phyloP scores from a whole-genome alignment of 53 echinoderm and acorn worm species.

The Apostichopus leukothele region DNA sequence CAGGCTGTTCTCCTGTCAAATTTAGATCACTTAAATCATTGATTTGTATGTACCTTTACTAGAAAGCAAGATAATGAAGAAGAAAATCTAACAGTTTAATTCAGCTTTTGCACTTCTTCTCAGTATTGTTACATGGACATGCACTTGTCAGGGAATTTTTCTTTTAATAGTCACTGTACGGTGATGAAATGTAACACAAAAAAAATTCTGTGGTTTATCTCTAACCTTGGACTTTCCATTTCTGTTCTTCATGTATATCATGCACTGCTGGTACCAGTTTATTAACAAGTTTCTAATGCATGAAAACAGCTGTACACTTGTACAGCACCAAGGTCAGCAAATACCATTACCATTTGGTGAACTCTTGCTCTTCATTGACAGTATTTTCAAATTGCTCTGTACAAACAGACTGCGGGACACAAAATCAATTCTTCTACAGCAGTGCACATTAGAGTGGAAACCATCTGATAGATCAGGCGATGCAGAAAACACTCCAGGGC shows the following conservation, averaged over 20 bases:
- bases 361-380: background rate
- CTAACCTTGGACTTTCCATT: background rate
- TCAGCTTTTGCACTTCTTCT: no score
- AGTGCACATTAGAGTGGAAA: background rate
- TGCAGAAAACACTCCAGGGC: no score
- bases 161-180: no score
- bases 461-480: no score
- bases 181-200: no score
- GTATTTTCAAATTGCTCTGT: background rate
- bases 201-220: background rate
- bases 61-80: no score
- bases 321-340: background rate
- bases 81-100: no score
- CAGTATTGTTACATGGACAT: no score
- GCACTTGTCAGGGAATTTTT: no score
- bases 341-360: background rate
- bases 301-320: background rate
- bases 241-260: background rate
- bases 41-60: no score
- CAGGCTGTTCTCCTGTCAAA: no score
- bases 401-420: background rate
- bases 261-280: background rate
- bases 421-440: background rate
- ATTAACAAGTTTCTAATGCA: background rate
- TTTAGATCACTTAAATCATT: no score